Conservation (phyloP, 2,888 invertebrate genomes). For the Brassicogethes aeneus region DNA sequence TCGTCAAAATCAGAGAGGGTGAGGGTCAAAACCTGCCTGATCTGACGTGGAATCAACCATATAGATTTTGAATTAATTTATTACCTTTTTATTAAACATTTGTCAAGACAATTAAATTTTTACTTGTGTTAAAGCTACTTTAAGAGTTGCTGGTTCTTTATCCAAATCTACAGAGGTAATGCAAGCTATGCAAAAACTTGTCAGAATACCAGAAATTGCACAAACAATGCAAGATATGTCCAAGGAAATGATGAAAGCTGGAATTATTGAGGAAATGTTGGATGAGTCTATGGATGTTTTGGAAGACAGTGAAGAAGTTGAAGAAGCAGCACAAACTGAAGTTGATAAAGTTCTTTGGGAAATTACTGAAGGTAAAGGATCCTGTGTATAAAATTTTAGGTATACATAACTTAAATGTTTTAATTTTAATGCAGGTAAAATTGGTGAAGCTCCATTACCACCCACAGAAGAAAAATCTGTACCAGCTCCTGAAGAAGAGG, state of each 20-base stretch:
- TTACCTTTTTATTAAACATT: not conserved
- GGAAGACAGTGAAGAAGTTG: conserved; percentile 90
- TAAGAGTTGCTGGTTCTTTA: conserved; percentile 86
- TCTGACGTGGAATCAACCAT: no score
- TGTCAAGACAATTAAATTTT: conserved; percentile 7
- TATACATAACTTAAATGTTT: not conserved
- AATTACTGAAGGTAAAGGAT: conserved; percentile 62
- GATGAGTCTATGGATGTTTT: conserved; percentile 93
- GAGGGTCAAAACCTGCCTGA: no score
- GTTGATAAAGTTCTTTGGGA: conserved; percentile 64
- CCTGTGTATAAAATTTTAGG: not conserved
- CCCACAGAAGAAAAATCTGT: conserved; percentile 51
- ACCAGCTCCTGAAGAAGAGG: conserved; percentile 42
- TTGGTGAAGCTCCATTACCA: conserved; percentile 84
- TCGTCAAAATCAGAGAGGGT: no score
- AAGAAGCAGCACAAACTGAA: conserved; percentile 91
- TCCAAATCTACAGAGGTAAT: conserved; percentile 97
- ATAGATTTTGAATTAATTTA: no score
- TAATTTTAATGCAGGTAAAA: conserved; percentile 49
- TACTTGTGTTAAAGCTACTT: no score
- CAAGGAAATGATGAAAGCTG: conserved; percentile 98
- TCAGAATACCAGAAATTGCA: conserved; percentile 88
- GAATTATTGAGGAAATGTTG: conserved; percentile 98
- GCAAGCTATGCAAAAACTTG: conserved; percentile 91
- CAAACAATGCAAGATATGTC: conserved; percentile 96